Percentiles rank a stretch among this genome's conserved stretches.
Evolutionary conservation across 2,888 invertebrate species (phyloP).

Genomic region (Pyrrhia umbra): DNA sequence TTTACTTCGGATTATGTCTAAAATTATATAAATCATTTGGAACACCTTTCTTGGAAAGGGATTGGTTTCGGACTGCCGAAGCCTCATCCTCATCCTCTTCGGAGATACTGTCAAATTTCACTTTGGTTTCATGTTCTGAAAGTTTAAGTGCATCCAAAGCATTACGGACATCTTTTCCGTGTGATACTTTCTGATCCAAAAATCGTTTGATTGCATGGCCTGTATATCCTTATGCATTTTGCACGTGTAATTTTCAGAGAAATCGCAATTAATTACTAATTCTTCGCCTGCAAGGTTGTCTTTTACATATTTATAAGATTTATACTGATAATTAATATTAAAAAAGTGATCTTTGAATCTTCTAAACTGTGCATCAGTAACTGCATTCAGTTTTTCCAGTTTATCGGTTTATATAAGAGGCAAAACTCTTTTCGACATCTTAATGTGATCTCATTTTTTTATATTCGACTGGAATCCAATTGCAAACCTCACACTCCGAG

Average conservation of each 20-base stretch:
- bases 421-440: constrained; percentile 17
- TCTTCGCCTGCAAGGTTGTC: no score
- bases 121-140: constrained; percentile 4
- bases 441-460: constrained; percentile 24
- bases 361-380: constrained; percentile 13
- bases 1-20: no score
- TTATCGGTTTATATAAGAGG: constrained; percentile 11
- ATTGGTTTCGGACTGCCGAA: no score
- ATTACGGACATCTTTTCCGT: constrained; percentile 5
- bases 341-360: constrained; percentile 21
- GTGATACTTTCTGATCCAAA: constrained; percentile 10
- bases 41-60: no score
- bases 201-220: constrained; percentile 17
- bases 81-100: constrained; percentile 2
- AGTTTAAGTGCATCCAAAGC: constrained; percentile 5
- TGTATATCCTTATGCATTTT: no score
- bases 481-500: no score
- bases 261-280: no score
- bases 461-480: constrained; percentile 6
- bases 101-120: constrained; percentile 4
- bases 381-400: constrained; percentile 5
- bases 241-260: no score
- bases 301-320: neutral
- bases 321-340: constrained; percentile 18
- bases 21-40: no score